phyloP scores from a whole-genome alignment of 2,113 vertebrate genomes.

The Nerophis ophidion region DNA sequence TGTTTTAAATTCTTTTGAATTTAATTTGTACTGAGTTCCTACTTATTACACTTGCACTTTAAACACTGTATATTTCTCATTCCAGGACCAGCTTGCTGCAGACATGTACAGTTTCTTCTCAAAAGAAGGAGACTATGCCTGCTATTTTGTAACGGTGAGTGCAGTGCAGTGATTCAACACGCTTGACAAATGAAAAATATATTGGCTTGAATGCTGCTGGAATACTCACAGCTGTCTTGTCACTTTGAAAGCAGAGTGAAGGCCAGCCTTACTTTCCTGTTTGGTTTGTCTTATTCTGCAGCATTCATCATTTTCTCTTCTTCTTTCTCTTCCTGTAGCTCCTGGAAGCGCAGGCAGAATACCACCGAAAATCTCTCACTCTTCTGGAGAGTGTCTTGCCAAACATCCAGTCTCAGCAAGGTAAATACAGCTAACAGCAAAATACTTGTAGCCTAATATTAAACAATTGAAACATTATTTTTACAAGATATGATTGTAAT shows the following conservation, averaged over 20 bases:
- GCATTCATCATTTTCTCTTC: constrained; percentile 8
- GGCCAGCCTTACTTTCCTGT: constrained; percentile 30
- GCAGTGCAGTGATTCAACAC: constrained; percentile 36
- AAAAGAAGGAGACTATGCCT: constrained; percentile 91
- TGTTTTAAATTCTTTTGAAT: not conserved
- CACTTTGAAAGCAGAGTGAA: constrained; percentile 22
- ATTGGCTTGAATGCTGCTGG: constrained; percentile 26
- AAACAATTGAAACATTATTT: not conserved
- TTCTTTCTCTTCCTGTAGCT: constrained; percentile 83
- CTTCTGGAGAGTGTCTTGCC: constrained; percentile 94
- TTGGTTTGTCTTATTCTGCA: constrained; percentile 16
- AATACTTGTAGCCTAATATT: constrained; percentile 4
- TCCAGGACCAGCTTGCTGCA: constrained; percentile 92
- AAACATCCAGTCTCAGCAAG: constrained; percentile 95
- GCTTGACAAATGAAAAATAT: constrained; percentile 11
- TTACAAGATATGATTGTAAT: constrained; percentile 1
- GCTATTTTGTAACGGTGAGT: constrained; percentile 87
- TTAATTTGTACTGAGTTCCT: not conserved
- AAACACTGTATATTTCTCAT: not conserved
- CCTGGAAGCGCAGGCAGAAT: constrained; percentile 99
- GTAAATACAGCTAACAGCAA: constrained; percentile 60
- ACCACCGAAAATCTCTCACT: constrained; percentile 97
- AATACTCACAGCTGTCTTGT: constrained; percentile 42
- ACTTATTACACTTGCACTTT: not conserved
- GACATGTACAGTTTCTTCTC: constrained; percentile 97